Conservation (phyloP, 2,888 invertebrate genomes). For the Dexiosoma caninum region DNA sequence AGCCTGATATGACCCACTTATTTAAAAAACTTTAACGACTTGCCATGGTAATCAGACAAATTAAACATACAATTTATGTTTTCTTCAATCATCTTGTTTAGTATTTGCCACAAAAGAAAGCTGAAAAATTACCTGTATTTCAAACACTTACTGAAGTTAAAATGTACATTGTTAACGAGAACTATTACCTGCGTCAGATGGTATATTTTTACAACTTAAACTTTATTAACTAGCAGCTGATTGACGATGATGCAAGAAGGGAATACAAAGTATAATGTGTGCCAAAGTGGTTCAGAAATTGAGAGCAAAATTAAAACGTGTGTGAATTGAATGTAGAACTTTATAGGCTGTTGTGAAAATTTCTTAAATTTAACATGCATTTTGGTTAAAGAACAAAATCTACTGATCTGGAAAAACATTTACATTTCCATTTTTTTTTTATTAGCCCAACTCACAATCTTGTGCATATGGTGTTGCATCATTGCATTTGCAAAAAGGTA, state of each 20-base stretch:
- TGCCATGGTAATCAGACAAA: constrained; percentile 23
- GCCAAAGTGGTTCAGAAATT: neutral
- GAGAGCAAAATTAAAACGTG: no score
- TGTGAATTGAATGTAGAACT: no score
- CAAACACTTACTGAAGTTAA: neutral
- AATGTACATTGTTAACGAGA: neutral
- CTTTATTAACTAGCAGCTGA: constrained; percentile 54
- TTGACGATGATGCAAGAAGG: constrained; percentile 12
- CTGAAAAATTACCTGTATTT: neutral
- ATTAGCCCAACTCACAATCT: no score
- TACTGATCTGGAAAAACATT: no score
- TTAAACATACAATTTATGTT: constrained; percentile 45
- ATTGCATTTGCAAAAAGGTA: no score
- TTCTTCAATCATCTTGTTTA: neutral
- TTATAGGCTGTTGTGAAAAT: no score
- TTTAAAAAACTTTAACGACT: neutral
- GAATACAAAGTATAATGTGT: neutral
- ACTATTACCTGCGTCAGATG: neutral
- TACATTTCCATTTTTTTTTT: no score
- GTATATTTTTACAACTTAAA: constrained; percentile 26
- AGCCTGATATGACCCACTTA: neutral
- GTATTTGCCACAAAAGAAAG: constrained; percentile 8
- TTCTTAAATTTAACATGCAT: no score
- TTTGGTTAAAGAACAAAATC: no score
- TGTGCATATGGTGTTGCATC: no score